Percentiles rank a stretch among this genome's conserved stretches.
These are phyloP conservation scores for Drosophila lacertosa DNA, from an alignment of 1,140 invertebrate species.

Conservation along the genomic window DNA sequence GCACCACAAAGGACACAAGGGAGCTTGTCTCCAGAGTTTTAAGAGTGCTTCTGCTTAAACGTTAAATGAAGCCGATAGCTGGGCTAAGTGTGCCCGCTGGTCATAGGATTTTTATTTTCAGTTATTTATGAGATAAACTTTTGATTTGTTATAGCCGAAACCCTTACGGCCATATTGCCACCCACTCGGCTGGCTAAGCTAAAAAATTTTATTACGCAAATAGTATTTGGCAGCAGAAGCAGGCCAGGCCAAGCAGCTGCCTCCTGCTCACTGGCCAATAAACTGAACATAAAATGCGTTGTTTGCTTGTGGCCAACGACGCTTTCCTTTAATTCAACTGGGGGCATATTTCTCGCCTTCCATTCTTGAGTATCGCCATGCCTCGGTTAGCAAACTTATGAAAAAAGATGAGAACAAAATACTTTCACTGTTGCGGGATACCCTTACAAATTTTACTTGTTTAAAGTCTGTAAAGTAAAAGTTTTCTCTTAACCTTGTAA, in stretches of 20 bases:
- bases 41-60: constrained; percentile 20
- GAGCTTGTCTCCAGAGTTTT: constrained; percentile 34
- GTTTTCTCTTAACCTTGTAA: too few relatives aligned
- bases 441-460: neutral
- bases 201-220: constrained; percentile 68
- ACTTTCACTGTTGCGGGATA: neutral
- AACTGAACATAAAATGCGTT: constrained; percentile 66
- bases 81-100: constrained; percentile 39
- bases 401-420: neutral
- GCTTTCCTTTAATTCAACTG: constrained; percentile 1
- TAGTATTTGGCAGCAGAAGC: constrained; percentile 53
- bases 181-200: constrained; percentile 5
- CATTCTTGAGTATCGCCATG: constrained; percentile 56
- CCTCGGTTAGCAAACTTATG: constrained; percentile 70
- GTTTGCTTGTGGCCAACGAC: constrained; percentile 46
- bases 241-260: constrained; percentile 16
- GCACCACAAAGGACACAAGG: constrained; percentile 13
- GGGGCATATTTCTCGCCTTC: constrained; percentile 26
- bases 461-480: too few relatives aligned
- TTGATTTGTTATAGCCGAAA: constrained; percentile 67
- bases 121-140: constrained; percentile 80
- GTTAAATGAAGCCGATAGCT: constrained; percentile 14
- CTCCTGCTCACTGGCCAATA: constrained; percentile 30
- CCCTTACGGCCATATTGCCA: neutral
- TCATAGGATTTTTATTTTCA: constrained; percentile 61